Evolutionary conservation across 2,113 vertebrate species (phyloP).

Genomic region (Hucho hucho): DNA sequence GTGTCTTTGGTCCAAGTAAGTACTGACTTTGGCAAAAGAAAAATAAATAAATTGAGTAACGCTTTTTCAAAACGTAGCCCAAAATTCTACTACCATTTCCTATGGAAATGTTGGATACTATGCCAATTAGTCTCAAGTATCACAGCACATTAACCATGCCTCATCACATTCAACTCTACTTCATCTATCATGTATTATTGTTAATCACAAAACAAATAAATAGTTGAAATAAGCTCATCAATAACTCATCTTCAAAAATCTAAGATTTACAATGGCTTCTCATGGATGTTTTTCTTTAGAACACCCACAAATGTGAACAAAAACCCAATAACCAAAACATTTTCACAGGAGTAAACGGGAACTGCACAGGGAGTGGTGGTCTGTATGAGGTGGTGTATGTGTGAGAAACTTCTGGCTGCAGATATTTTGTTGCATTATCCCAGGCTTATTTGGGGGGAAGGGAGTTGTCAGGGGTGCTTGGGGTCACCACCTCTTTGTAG

Average conservation of each 20-base stretch:
- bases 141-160: slow-evolving; percentile 26
- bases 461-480: slow-evolving; percentile 44
- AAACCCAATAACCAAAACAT: slow-evolving; percentile 23
- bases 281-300: slow-evolving; percentile 21
- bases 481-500: slow-evolving; percentile 70
- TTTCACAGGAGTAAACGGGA: slow-evolving; percentile 5
- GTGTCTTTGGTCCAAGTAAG: slow-evolving; percentile 22
- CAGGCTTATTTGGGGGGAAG: slow-evolving; percentile 60
- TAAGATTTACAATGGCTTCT: slow-evolving; percentile 52
- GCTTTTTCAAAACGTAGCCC: not conserved
- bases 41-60: slow-evolving; percentile 47
- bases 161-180: slow-evolving; percentile 33
- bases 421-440: not conserved
- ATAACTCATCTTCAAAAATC: slow-evolving; percentile 21
- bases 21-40: slow-evolving; percentile 52
- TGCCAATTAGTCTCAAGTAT: slow-evolving; percentile 38
- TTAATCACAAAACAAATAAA: slow-evolving; percentile 51
- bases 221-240: slow-evolving; percentile 45
- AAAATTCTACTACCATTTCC: not conserved
- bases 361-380: slow-evolving; percentile 10
- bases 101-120: slow-evolving; percentile 23
- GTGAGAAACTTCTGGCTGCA: not conserved
- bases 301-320: slow-evolving; percentile 53
- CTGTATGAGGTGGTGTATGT: not conserved
- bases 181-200: slow-evolving; percentile 28